Base-by-base conservation (phyloP, 2,113 vertebrate species). In the Crocuta crocuta region DNA sequence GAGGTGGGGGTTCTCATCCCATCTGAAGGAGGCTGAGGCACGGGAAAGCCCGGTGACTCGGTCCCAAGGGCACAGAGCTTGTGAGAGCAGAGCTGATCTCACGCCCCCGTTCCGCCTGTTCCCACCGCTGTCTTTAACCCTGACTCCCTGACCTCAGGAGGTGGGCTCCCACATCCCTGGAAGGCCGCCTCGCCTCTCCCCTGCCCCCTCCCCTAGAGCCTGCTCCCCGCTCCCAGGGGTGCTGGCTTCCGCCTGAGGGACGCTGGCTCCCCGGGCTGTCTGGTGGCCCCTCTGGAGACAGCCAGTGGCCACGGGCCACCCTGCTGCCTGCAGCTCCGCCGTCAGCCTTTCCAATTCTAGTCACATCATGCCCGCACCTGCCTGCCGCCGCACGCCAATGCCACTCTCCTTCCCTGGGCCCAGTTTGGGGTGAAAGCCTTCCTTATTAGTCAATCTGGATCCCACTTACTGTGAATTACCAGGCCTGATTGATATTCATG, bases 401-500 rank as follows among this genome's bases (percentile, higher is more conserved):
- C 97, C 88, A 35, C 89, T 97, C 94, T 95, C 97, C 88, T 76
- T 97, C 63, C 87, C 94, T 10, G 80, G 98, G 90, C 98, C 96
- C 86, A 33, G 98, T 98, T 98, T 98, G 98, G 98, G 99, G 99
- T 98, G 99, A 99, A 98, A 99, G 98, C 98, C 96, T 98, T 98
- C 98, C 98, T 98, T 98, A 98, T 99, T 98, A 98, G 99, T 98
- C 99, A 99, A 98, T 99, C 98, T 99, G 99, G 98, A 97, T 98
- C 98, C 96, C 98, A 98, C 99, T 99, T 98, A 97, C 98, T 98
- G 98, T 90, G 98, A 98, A 98, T 99, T 98, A 98, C 98, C 96
- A 76, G 98, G 98, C 98, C 98, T 99, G 98, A 98, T 99, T 99
- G 99, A 98, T 99, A 99, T 99, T 99, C 99, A 99, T 98, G 98